Percentiles rank a stretch among this genome's conserved stretches.
Conservation (phyloP, 2,113 vertebrate genomes). For the Poeciliopsis occidentalis region DNA sequence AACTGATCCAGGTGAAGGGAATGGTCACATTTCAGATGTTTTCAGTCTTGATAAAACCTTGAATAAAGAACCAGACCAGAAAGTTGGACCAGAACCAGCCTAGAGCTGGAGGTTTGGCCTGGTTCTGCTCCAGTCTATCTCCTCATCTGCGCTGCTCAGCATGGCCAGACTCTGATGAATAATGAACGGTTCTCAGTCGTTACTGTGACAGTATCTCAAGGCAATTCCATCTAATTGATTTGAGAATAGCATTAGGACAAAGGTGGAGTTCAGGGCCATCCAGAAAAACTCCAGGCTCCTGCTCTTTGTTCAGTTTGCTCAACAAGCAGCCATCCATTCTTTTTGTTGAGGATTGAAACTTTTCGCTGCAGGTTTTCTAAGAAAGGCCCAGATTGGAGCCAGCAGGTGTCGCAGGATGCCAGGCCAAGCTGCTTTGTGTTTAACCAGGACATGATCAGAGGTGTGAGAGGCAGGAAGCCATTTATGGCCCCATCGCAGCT, state of each 20-base stretch:
- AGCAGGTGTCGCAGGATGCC: conserved; percentile 66
- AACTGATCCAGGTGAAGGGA: neutral
- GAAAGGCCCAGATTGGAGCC: conserved; percentile 29
- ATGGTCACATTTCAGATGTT: too few species aligned
- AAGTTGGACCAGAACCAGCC: conserved; percentile 12
- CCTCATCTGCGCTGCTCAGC: conserved; percentile 58
- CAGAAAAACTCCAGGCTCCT: neutral
- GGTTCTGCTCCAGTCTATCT: conserved; percentile 67
- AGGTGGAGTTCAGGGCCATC: conserved; percentile 50
- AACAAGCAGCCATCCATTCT: too few species aligned
- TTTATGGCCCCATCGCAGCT: conserved; percentile 67
- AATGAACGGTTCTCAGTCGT: conserved; percentile 80
- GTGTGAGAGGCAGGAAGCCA: conserved; percentile 71
- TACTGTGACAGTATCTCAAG: conserved; percentile 78
- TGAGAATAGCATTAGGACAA: conserved; percentile 76
- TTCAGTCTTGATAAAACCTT: neutral
- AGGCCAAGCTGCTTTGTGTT: conserved; percentile 22
- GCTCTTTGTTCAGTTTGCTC: conserved; percentile 18
- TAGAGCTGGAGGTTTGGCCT: neutral
- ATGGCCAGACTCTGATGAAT: conserved; percentile 75
- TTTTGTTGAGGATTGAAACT: too few species aligned
- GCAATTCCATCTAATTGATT: conserved; percentile 83
- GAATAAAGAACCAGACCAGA: neutral
- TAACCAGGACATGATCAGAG: conserved; percentile 62
- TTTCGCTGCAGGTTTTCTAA: neutral